Conservation (phyloP, 2,888 invertebrate species). For the Nymphalis c-album region DNA sequence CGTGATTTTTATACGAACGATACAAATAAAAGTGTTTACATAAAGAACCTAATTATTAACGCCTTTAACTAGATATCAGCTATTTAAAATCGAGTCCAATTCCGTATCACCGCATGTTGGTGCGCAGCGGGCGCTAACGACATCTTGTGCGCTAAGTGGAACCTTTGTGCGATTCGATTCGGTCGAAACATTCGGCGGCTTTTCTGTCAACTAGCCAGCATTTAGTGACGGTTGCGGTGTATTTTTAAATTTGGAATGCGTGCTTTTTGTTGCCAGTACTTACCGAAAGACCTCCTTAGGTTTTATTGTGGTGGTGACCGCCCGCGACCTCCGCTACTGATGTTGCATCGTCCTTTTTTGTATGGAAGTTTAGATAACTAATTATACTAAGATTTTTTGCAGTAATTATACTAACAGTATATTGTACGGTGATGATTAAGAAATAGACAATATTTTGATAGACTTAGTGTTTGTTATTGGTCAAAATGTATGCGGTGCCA, state of each 20-base stretch:
- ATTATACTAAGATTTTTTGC: background rate
- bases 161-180: slow-evolving; percentile 75
- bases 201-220: slow-evolving; percentile 59
- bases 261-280: slow-evolving; percentile 41
- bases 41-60: slow-evolving; percentile 32
- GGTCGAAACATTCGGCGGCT: slow-evolving; percentile 62
- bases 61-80: slow-evolving; percentile 21
- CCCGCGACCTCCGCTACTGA: background rate
- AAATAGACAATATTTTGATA: no score
- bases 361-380: background rate
- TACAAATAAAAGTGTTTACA: slow-evolving; percentile 30
- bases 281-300: slow-evolving; percentile 32
- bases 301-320: slow-evolving; percentile 21
- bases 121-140: slow-evolving; percentile 76
- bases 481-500: slow-evolving; percentile 71
- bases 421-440: no score
- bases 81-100: slow-evolving; percentile 46
- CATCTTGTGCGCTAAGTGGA: slow-evolving; percentile 76
- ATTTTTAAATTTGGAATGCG: slow-evolving; percentile 72
- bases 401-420: background rate
- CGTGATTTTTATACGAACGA: background rate
- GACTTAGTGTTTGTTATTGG: background rate
- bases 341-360: background rate
- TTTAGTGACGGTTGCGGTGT: slow-evolving; percentile 72
- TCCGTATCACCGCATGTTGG: slow-evolving; percentile 59